Evolutionary conservation across 2,113 vertebrate species (phyloP), one percentile per base, ranked within the genome.

Genomic region (Sarotherodon lohbergeri): DNA sequence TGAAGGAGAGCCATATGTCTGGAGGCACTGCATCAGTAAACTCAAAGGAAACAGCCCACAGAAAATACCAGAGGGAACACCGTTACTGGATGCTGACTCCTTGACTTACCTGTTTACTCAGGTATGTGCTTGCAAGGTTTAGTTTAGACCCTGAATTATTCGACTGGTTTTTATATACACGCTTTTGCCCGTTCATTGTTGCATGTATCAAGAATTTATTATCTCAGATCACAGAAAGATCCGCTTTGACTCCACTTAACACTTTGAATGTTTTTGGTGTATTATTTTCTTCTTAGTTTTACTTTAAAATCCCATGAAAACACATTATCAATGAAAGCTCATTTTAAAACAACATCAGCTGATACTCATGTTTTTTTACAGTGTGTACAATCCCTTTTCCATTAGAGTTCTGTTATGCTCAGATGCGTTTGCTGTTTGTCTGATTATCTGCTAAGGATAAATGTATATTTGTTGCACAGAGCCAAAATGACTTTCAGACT

Each of bases 61-160:
- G 87, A 96, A 94, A 86, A 90, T 52, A 0, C 96, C 96, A 0
- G 98, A 98, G 66, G 98, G 98, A 39, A 98, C 97, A 0, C 98
- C 98, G 1, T 96, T 99, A 2, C 96, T 99, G 2, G 99, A 99
- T 2, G 97, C 96, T 6, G 90, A 86, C 39, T 99, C 99, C 0
- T 91, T 99, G 19, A 97, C 98, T 14, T 99, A 99, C 91, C 97
- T 99, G 82, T 99, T 99, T 95, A 96, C 97, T 1, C 99, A 99
- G 98, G 99, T 99, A 5, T 79, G 88, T 88, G 56, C 27, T 50
- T 39, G 34, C 34, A 29, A 41, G 63, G 12, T 73, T 13, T 43
- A 43, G 16, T 82, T 82, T 48, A 48, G 14, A 14, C 17, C 46
- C 73, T 78, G 73, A 78, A 34, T 48, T 52, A 3, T 52, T 46